A percentile compares a stretch with the other conserved stretches of the same genome.
phyloP scores from a whole-genome alignment of 2,113 vertebrate genomes.

The Eolophus roseicapilla region DNA sequence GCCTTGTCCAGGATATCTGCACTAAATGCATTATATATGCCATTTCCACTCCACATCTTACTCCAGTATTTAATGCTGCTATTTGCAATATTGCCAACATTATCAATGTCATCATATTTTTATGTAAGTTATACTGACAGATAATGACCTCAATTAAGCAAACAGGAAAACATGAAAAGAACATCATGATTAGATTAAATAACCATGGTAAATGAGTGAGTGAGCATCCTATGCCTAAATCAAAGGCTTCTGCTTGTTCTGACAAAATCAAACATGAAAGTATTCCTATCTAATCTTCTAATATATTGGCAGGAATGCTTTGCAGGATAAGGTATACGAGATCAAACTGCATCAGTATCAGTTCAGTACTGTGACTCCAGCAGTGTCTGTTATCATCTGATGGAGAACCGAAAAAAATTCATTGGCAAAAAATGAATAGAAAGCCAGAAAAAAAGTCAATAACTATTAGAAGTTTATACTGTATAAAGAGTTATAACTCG shows the following conservation, averaged over 20 bases:
- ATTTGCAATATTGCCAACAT: background rate
- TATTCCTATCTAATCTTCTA: background rate
- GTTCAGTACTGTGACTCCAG: background rate
- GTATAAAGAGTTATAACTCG: background rate
- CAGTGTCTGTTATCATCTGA: background rate
- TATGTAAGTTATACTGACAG: background rate
- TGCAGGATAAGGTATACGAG: background rate
- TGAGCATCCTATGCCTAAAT: background rate
- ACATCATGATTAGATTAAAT: background rate
- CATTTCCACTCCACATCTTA: background rate
- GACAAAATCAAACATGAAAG: background rate
- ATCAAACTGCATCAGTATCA: background rate
- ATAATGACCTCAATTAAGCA: conserved; percentile 23
- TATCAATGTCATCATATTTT: background rate
- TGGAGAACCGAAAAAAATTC: background rate
- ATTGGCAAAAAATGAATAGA: background rate
- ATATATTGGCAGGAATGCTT: background rate
- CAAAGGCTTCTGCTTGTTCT: background rate
- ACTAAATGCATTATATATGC: background rate
- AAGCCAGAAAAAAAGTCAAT: background rate
- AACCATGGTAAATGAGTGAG: background rate
- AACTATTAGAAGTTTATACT: background rate
- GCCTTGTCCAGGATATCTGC: background rate
- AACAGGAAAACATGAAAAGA: background rate
- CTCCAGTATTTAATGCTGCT: background rate